A percentile compares a stretch with the other conserved stretches of the same genome.
Evolutionary conservation across 2,113 vertebrate species (phyloP).

Genomic region (Thomomys bottae): DNA sequence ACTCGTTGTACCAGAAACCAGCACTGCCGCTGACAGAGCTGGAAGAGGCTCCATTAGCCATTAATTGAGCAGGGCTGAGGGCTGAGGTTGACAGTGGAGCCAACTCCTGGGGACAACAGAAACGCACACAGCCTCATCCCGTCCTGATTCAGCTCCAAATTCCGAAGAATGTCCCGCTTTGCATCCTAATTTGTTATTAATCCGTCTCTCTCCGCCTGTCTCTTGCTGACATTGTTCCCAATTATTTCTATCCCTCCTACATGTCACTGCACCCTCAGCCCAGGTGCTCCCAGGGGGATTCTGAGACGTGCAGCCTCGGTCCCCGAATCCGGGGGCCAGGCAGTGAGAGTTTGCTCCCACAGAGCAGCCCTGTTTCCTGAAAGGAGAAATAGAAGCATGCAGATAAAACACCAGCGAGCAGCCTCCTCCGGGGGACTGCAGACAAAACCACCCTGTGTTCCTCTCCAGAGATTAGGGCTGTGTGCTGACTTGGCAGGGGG

Average conservation of each 20-base stretch:
- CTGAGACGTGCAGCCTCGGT: background rate
- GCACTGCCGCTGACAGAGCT: background rate
- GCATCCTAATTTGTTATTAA: background rate
- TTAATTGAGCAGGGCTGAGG: background rate
- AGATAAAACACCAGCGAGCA: background rate
- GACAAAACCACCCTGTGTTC: background rate
- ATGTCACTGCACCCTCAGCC: background rate
- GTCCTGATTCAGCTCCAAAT: background rate
- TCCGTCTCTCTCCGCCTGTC: too few relatives aligned
- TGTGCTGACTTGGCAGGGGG: background rate
- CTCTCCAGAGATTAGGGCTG: background rate
- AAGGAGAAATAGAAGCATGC: conserved; percentile 12
- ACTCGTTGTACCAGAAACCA: too few relatives aligned
- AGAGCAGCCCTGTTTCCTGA: background rate
- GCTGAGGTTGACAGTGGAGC: background rate
- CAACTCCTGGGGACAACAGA: background rate
- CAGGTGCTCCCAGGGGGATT: background rate
- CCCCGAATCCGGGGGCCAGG: background rate
- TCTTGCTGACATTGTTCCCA: background rate
- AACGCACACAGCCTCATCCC: background rate
- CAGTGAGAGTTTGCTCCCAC: background rate
- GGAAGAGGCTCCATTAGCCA: background rate
- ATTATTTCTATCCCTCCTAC: background rate
- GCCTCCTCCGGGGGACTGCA: background rate
- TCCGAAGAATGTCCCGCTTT: background rate